Evolutionary conservation across 2,888 invertebrate genomes (phyloP).

Genomic region (Andrena chrysosceles): DNA sequence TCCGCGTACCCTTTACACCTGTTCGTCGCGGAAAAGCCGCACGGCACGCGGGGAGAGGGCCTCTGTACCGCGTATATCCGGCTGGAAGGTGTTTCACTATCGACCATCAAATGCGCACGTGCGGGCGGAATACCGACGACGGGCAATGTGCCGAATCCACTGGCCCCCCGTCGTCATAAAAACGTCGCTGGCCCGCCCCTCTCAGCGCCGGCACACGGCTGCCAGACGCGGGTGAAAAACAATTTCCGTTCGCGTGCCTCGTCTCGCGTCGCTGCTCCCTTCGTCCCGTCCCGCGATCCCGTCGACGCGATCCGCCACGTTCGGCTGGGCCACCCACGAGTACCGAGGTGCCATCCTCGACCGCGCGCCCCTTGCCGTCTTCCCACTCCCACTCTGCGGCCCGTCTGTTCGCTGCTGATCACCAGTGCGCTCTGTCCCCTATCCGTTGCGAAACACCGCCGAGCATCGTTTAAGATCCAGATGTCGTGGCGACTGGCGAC

Average conservation of each 20-base stretch:
- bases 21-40: constrained; percentile 8
- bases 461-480: constrained; percentile 38
- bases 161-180: constrained; percentile 36
- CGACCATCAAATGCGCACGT: constrained; percentile 63
- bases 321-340: constrained; percentile 52
- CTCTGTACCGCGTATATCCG: constrained; percentile 35
- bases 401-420: constrained; percentile 26
- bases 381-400: background rate
- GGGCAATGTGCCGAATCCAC: constrained; percentile 60
- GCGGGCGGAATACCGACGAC: constrained; percentile 32
- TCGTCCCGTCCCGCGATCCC: constrained; percentile 27
- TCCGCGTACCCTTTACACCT: constrained; percentile 20
- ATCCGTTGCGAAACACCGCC: background rate
- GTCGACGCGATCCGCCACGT: constrained; percentile 50
- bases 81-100: constrained; percentile 52
- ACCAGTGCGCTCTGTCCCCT: constrained; percentile 24
- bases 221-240: constrained; percentile 25
- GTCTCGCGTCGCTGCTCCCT: constrained; percentile 30
- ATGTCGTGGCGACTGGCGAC: constrained; percentile 27
- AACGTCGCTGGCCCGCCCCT: background rate
- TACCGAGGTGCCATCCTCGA: constrained; percentile 65
- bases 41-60: constrained; percentile 13
- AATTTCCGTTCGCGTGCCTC: constrained; percentile 27
- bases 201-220: constrained; percentile 27
- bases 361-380: background rate